Conservation (phyloP, 2,888 invertebrate genomes). For the Parasteatoda lunata region DNA sequence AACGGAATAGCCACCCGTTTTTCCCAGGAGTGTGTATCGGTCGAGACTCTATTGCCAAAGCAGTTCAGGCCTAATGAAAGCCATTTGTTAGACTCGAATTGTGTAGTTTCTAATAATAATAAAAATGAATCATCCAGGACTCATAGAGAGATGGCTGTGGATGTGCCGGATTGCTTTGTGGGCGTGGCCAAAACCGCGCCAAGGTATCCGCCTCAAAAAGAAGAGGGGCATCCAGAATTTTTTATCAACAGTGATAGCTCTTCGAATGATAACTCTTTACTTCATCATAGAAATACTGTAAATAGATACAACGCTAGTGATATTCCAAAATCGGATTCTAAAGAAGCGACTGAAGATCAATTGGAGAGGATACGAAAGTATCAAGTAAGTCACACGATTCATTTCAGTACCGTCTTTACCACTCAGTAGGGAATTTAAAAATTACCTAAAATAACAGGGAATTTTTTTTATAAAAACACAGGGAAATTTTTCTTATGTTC, state of each 20-base stretch:
- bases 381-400: slow-evolving; percentile 81
- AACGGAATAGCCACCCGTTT: slow-evolving; percentile 44
- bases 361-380: slow-evolving; percentile 93
- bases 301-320: slow-evolving; percentile 17
- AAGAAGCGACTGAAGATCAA: slow-evolving; percentile 80
- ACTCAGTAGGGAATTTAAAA: too few relatives aligned
- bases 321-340: slow-evolving; percentile 22
- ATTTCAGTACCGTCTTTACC: too few relatives aligned
- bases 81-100: slow-evolving; percentile 25
- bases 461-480: too few relatives aligned
- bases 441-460: too few relatives aligned
- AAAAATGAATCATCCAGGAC: slow-evolving; percentile 33
- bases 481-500: too few relatives aligned
- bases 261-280: slow-evolving; percentile 33
- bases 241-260: slow-evolving; percentile 62
- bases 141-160: slow-evolving; percentile 98
- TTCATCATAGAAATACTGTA: slow-evolving; percentile 14
- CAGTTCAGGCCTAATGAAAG: slow-evolving; percentile 51
- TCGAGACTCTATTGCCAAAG: slow-evolving; percentile 62
- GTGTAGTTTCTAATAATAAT: slow-evolving; percentile 15
- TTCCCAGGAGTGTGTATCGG: slow-evolving; percentile 58
- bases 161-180: slow-evolving; percentile 95
- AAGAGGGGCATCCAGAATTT: slow-evolving; percentile 52
- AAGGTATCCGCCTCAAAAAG: slow-evolving; percentile 78
- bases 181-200: slow-evolving; percentile 93